Conservation (phyloP, 2,888 invertebrate genomes). For the Ormia ochracea region DNA sequence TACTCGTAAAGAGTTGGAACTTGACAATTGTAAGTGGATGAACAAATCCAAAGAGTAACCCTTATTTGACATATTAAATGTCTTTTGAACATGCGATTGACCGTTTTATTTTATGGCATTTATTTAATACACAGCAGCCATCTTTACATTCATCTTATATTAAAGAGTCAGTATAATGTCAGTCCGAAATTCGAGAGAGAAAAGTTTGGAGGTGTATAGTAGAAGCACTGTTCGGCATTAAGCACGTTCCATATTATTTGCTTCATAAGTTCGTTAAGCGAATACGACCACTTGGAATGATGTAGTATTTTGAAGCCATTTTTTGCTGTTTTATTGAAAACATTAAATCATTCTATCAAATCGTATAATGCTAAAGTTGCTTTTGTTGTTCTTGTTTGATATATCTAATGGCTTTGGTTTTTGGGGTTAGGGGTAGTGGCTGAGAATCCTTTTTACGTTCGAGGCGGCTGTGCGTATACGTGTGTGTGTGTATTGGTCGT, state of each 20-base stretch:
- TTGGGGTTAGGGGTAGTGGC: conserved; percentile 9
- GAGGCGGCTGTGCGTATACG: background rate
- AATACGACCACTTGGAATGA: conserved; percentile 39
- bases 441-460: conserved; percentile 33
- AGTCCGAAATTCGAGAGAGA: background rate
- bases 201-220: conserved; percentile 17
- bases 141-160: conserved; percentile 53
- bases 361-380: conserved; percentile 60
- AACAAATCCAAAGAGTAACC: conserved; percentile 59
- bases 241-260: conserved; percentile 58
- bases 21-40: conserved; percentile 64
- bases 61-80: conserved; percentile 75
- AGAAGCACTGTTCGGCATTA: conserved; percentile 51
- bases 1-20: conserved; percentile 65
- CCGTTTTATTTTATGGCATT: conserved; percentile 72
- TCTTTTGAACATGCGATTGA: conserved; percentile 71
- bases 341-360: conserved; percentile 76
- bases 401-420: conserved; percentile 13
- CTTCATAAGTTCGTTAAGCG: conserved; percentile 5
- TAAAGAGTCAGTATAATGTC: background rate
- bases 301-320: conserved; percentile 17
- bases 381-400: conserved; percentile 4
- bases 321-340: conserved; percentile 71
- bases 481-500: conserved; percentile 7
- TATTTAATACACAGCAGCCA: conserved; percentile 56